phyloP scores from a whole-genome alignment of 2,113 vertebrate genomes.

The Macroglossus sobrinus region DNA sequence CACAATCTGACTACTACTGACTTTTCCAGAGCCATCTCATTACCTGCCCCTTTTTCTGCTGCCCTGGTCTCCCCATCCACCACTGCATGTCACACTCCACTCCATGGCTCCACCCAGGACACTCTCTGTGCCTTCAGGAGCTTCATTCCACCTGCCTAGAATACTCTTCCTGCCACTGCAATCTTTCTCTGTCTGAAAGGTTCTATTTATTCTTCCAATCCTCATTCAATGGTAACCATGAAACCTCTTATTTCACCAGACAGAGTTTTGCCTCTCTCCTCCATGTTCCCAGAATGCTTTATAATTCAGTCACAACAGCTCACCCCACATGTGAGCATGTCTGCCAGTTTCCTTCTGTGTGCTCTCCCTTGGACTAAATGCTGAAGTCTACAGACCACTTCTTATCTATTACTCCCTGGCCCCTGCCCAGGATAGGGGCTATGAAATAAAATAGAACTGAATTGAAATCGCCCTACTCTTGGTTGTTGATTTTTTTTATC shows the following conservation, averaged over 20 bases:
- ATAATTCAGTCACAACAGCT: neutral
- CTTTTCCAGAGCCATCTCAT: rapidly evolving
- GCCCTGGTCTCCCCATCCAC: neutral
- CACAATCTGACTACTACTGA: neutral
- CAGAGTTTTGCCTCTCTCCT: neutral
- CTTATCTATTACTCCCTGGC: neutral
- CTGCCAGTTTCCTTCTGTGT: neutral
- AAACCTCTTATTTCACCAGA: neutral
- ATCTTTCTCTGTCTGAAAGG: neutral
- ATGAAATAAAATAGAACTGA: neutral
- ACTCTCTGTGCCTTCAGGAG: neutral
- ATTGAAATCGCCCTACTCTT: neutral
- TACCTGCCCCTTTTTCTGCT: neutral
- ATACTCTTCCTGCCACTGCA: neutral
- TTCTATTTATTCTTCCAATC: neutral
- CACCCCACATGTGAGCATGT: neutral
- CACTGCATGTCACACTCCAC: too few relatives aligned
- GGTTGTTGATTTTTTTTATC: neutral
- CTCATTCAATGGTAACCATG: neutral
- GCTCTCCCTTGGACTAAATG: neutral
- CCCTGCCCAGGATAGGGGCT: neutral
- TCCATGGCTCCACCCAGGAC: neutral
- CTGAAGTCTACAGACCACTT: neutral
- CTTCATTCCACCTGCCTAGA: neutral
- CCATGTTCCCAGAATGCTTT: neutral